These are phyloP conservation scores for Mesoligia furuncula DNA, from an alignment of 2,888 invertebrate species.

Conservation along the genomic window DNA sequence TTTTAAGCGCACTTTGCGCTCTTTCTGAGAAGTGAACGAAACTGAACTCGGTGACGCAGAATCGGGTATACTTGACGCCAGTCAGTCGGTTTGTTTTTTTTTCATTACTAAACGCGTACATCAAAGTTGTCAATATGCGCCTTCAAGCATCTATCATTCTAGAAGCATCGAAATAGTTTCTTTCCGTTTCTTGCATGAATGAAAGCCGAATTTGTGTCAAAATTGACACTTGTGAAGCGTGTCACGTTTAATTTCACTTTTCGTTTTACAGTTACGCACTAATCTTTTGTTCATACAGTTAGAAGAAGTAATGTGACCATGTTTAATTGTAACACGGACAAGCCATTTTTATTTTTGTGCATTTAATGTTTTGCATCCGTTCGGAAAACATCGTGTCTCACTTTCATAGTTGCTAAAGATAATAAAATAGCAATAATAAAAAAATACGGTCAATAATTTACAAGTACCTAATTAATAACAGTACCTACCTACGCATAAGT, in stretches of 20 bases:
- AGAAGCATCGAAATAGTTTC: conserved; percentile 6
- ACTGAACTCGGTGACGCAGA: neutral
- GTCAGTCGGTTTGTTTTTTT: neutral
- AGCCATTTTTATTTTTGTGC: neutral
- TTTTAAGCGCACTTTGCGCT: neutral
- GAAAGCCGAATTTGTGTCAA: conserved; percentile 24
- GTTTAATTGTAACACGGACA: neutral
- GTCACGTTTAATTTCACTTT: conserved; percentile 64
- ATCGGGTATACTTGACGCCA: neutral
- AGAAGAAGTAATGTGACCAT: conserved; percentile 43
- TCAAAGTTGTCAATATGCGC: neutral
- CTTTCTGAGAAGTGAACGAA: neutral
- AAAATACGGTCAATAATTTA: neutral
- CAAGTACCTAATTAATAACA: neutral
- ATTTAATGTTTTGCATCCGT: neutral
- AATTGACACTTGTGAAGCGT: conserved; percentile 35
- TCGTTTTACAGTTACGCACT: conserved; percentile 58
- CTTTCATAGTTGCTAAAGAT: neutral
- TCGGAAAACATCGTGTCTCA: neutral
- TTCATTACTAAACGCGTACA: neutral
- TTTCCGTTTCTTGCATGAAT: conserved; percentile 8
- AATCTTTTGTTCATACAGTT: conserved; percentile 48
- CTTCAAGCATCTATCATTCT: neutral
- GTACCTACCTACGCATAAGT: neutral
- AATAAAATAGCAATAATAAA: neutral